These are phyloP conservation scores for Eucriotettix oculatus DNA, from an alignment of 2,888 invertebrate species.

Conservation along the genomic window DNA sequence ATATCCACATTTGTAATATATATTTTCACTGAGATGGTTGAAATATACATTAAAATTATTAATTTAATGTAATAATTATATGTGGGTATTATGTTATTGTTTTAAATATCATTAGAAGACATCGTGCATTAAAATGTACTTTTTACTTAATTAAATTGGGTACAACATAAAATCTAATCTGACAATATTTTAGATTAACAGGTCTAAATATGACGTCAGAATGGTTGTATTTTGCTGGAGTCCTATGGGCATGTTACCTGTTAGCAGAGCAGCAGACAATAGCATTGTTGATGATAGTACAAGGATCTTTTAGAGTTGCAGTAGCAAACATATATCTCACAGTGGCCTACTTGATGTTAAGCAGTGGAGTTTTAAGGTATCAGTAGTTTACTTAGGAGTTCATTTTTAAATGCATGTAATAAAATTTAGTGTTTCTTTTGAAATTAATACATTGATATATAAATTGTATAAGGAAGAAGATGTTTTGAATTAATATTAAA, in stretches of 20 bases:
- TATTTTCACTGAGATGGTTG: background rate
- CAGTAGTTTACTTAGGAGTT: background rate
- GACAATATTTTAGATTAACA: conserved; percentile 29
- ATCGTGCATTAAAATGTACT: too few species aligned
- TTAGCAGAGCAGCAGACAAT: conserved; percentile 75
- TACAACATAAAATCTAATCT: background rate
- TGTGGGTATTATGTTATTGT: too few species aligned
- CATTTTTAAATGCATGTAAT: background rate
- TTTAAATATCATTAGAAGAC: too few species aligned
- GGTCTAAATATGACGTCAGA: conserved; percentile 35
- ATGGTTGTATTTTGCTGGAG: conserved; percentile 49
- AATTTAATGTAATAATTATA: background rate
- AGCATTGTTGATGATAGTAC: conserved; percentile 63
- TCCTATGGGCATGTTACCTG: conserved; percentile 71
- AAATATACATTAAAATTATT: background rate
- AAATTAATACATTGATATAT: background rate
- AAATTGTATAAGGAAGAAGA: background rate
- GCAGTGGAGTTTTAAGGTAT: conserved; percentile 63
- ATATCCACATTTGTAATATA: background rate
- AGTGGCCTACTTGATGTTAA: conserved; percentile 43
- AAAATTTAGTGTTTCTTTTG: background rate
- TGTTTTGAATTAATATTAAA: background rate
- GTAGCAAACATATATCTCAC: conserved; percentile 64
- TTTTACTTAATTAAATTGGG: too few species aligned
- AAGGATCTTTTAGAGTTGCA: conserved; percentile 58